Conservation (phyloP, 2,113 vertebrate species). For the Pyrgilauda ruficollis region DNA sequence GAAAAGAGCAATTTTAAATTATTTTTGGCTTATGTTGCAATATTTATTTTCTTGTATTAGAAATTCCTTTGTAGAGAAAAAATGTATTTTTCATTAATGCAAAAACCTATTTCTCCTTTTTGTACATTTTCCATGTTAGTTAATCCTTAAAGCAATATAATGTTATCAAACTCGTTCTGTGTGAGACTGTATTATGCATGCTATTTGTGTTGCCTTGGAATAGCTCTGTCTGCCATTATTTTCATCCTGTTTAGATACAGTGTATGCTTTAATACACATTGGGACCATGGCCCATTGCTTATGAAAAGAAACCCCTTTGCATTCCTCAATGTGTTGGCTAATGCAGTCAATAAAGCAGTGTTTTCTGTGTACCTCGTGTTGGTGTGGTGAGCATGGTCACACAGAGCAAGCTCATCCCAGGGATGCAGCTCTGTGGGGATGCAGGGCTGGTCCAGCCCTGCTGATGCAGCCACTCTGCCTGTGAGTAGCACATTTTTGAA, state of each 20-base stretch:
- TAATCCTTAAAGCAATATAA: constrained; percentile 98
- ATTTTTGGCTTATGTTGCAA: constrained; percentile 99
- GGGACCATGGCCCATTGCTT: constrained; percentile 72
- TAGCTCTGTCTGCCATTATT: constrained; percentile 81
- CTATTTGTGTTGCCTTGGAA: constrained; percentile 91
- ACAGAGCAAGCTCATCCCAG: not conserved
- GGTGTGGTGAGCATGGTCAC: not conserved
- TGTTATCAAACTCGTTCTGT: constrained; percentile 80
- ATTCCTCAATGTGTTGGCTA: constrained; percentile 89
- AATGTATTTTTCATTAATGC: constrained; percentile 99
- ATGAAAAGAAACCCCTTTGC: constrained; percentile 61
- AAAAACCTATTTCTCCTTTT: constrained; percentile 99
- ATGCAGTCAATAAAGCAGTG: constrained; percentile 98
- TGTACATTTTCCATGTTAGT: constrained; percentile 97
- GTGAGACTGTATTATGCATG: constrained; percentile 91
- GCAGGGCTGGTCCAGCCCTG: not conserved
- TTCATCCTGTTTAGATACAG: constrained; percentile 72
- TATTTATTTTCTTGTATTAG: constrained; percentile 99
- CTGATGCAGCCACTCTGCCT: not conserved
- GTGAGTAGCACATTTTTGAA: not conserved
- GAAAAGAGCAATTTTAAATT: constrained; percentile 99
- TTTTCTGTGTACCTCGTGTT: constrained; percentile 84
- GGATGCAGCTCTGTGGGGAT: not conserved
- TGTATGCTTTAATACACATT: constrained; percentile 76
- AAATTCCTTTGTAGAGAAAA: constrained; percentile 99